phyloP scores from a whole-genome alignment of 2,797 vertebrate genomes.

The Danio kyathit region DNA sequence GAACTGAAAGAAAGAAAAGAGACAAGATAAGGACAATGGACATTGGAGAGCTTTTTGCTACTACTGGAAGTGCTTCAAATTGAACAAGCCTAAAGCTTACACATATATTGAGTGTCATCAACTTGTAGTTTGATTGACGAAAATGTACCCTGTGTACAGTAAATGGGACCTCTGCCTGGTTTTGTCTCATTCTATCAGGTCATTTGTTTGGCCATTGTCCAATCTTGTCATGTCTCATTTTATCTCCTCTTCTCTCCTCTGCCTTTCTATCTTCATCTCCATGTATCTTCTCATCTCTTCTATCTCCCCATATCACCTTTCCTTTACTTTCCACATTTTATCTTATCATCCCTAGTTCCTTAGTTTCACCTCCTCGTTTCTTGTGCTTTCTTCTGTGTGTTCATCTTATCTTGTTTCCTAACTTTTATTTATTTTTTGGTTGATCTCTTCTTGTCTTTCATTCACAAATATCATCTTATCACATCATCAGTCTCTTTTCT shows the following conservation, averaged over 20 bases:
- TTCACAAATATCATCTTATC: background rate
- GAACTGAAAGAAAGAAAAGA: no score
- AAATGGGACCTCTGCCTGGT: no score
- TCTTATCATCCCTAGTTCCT: background rate
- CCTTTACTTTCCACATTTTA: background rate
- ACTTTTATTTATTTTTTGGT: background rate
- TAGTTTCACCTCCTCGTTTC: background rate
- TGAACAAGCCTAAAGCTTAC: no score
- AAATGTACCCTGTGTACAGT: no score
- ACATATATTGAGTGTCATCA: no score
- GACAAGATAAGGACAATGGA: no score
- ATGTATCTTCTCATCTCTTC: slow-evolving; percentile 30
- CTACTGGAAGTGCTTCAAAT: no score
- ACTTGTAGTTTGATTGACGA: no score
- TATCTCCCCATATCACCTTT: background rate
- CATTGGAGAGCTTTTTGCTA: no score
- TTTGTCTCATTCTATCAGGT: background rate
- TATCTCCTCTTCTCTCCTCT: background rate
- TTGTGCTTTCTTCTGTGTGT: background rate
- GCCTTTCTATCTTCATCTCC: background rate
- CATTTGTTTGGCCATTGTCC: background rate
- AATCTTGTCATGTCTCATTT: background rate
- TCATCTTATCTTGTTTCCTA: background rate
- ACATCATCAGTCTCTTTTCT: background rate
- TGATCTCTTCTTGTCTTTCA: background rate